Evolutionary conservation across 2,113 vertebrate species (phyloP), one percentile per base, ranked within the genome.

Genomic region (Noturus placidus): DNA sequence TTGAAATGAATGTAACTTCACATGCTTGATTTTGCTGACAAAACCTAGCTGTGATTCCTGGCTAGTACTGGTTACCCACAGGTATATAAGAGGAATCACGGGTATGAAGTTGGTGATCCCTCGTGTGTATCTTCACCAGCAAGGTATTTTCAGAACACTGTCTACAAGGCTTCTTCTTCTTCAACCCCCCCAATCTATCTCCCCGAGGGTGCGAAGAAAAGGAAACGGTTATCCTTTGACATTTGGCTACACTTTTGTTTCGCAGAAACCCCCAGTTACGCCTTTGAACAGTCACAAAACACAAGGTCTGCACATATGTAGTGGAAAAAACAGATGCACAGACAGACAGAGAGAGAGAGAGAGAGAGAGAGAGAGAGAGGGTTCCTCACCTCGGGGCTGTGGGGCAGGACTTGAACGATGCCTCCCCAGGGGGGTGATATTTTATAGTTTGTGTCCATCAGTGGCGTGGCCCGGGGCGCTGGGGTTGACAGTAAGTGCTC

Each of bases 371-470:
- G 67, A 52, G 20, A 56, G 88, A 67, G 84, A 65, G 59, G 74
- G 92, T 91, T 88, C 90, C 91, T 91, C 94, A 94, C 93, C 93
- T 91, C 87, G 46, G 91, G 93, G 95, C 91, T 92, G 90, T 92
- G 92, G 93, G 94, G 89, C 92, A 93, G 94, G 92, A 90, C 92
- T 92, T 95, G 95, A 96, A 93, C 91, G 91, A 95, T 95, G 94
- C 93, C 92, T 95, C 95, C 95, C 94, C 89, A 91, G 94, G 93
- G 95, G 94, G 91, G 93, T 95, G 95, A 95, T 96, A 96, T 96
- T 96, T 96, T 96, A 95, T 95, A 96, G 95, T 96, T 96, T 96
- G 94, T 96, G 95, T 96, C 95, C 95, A 95, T 96, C 95, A 95
- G 94, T 95, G 93, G 90, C 89, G 70, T 94, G 93, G 94, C 95